Percentiles rank a stretch among this genome's conserved stretches.
These are phyloP conservation scores for Sycophila sp. DNA, from an alignment of 1,140 invertebrate species.

Conservation along the genomic window DNA sequence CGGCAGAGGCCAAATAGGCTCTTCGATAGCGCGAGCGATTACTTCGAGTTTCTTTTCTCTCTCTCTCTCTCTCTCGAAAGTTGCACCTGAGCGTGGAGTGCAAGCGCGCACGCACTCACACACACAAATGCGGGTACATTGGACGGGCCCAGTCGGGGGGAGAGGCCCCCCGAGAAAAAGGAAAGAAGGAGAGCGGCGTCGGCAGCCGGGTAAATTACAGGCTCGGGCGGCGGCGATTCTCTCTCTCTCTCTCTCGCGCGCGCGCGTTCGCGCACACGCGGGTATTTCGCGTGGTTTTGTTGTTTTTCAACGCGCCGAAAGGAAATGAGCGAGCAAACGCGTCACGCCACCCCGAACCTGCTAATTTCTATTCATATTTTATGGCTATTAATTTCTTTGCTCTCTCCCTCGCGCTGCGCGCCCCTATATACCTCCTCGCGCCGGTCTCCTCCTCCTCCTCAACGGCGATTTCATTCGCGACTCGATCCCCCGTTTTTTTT, in stretches of 20 bases:
- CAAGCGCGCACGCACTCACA: background rate
- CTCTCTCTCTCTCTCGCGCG: no score
- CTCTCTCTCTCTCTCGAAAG: background rate
- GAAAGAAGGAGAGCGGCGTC: slow-evolving; percentile 52
- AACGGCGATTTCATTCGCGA: slow-evolving; percentile 10
- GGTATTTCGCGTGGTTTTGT: slow-evolving; percentile 66
- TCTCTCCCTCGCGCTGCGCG: slow-evolving; percentile 28
- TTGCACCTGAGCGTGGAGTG: background rate
- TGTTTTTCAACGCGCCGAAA: slow-evolving; percentile 69
- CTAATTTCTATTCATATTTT: slow-evolving; percentile 70
- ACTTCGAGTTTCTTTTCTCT: no score
- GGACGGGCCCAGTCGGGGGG: background rate
- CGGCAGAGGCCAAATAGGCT: no score
- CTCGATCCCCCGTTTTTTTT: background rate
- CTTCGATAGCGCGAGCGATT: no score
- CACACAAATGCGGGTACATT: background rate
- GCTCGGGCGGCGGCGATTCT: no score
- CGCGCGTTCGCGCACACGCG: no score
- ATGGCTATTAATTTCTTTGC: slow-evolving; percentile 69
- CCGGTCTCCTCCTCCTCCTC: slow-evolving; percentile 4
- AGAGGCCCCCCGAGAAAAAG: slow-evolving; percentile 3
- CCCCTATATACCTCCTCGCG: slow-evolving; percentile 18
- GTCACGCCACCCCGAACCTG: slow-evolving; percentile 68
- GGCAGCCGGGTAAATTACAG: slow-evolving; percentile 67
- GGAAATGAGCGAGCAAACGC: slow-evolving; percentile 68